Evolutionary conservation across 2,888 invertebrate genomes (phyloP).

Genomic region (Helobdella robusta): DNA sequence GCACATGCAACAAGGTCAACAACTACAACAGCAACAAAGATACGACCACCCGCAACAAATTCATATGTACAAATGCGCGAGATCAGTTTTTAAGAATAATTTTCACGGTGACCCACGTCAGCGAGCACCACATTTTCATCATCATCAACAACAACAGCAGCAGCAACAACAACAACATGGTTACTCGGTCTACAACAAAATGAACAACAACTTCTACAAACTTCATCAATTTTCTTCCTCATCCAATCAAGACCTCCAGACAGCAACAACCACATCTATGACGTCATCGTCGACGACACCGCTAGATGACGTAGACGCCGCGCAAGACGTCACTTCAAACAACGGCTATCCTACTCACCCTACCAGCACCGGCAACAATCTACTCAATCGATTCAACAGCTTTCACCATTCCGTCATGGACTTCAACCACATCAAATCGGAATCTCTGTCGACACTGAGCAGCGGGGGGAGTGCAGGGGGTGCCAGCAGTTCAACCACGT

Average conservation of each 20-base stretch:
- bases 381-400: no score
- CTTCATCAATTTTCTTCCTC: no score
- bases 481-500: constrained; percentile 6
- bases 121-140: no score
- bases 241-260: background rate
- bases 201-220: no score
- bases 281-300: background rate
- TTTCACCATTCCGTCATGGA: no score
- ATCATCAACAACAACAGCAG: background rate
- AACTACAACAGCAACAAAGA: background rate
- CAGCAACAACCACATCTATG: no score
- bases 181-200: no score
- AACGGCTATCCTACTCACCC: background rate
- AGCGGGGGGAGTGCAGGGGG: constrained; percentile 16
- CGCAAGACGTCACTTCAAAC: background rate
- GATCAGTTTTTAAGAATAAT: no score
- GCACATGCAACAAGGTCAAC: background rate
- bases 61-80: background rate
- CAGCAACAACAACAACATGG: constrained; percentile 9
- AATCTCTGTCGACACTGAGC: constrained; percentile 9
- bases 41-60: background rate
- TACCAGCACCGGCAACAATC: background rate
- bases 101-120: no score
- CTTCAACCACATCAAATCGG: background rate
- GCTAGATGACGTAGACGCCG: no score